These are phyloP conservation scores for Odontothrips loti DNA, from an alignment of 2,888 invertebrate genomes.

Conservation along the genomic window DNA sequence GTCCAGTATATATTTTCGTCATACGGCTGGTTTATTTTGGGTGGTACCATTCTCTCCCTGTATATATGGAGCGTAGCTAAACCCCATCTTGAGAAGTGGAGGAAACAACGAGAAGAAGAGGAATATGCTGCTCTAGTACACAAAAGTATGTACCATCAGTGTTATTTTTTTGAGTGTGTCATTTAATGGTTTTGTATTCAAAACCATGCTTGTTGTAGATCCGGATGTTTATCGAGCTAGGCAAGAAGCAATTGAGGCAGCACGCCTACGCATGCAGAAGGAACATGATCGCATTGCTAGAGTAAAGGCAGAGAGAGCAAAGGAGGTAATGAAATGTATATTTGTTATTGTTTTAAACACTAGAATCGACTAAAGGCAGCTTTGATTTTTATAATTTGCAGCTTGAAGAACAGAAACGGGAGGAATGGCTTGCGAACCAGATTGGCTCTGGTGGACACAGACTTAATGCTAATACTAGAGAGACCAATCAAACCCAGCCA, in stretches of 20 bases:
- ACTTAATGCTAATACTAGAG: not conserved
- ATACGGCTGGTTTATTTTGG: not conserved
- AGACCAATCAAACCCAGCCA: not conserved
- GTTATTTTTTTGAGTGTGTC: not conserved
- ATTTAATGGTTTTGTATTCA: not conserved
- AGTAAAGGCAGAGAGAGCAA: not conserved
- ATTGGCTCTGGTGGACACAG: not conserved
- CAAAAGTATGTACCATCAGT: not conserved
- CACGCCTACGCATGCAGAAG: not conserved
- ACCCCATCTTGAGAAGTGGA: not conserved
- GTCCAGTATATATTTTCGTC: not conserved
- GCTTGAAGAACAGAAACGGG: conserved; percentile 1
- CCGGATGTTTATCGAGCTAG: not conserved
- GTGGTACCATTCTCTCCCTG: not conserved
- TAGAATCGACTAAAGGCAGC: not conserved
- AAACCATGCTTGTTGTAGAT: not conserved
- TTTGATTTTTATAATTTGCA: not conserved
- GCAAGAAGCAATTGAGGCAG: not conserved
- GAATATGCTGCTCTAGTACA: not conserved
- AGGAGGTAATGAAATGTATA: not conserved
- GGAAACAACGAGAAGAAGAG: not conserved
- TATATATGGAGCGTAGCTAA: not conserved
- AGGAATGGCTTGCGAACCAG: not conserved
- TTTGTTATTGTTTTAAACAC: not conserved
- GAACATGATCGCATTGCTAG: not conserved